Percentiles rank a stretch among this genome's conserved stretches.
These are phyloP conservation scores for Passer domesticus DNA, from an alignment of 2,113 vertebrate genomes.

Conservation along the genomic window DNA sequence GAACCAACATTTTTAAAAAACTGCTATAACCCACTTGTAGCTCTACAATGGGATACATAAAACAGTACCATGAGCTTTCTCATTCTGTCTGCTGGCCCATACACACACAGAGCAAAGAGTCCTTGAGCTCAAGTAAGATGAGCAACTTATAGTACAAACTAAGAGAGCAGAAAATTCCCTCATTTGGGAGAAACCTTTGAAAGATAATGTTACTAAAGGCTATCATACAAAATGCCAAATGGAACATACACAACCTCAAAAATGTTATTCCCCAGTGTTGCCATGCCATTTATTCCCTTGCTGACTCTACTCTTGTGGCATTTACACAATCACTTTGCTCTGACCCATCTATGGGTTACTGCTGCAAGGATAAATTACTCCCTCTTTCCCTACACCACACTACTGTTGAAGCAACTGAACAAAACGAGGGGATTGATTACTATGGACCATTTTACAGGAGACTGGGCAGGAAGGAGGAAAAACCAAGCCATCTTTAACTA, in stretches of 20 bases:
- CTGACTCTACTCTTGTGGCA: background rate
- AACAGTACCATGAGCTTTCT: background rate
- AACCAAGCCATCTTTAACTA: background rate
- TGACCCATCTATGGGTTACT: background rate
- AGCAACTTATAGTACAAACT: background rate
- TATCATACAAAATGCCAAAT: background rate
- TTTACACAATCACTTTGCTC: background rate
- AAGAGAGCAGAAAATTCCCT: background rate
- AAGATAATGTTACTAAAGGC: background rate
- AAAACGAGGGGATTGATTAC: background rate
- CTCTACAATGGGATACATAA: background rate
- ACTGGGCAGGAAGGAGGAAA: accelerated
- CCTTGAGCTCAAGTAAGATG: background rate
- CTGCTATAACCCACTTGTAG: background rate
- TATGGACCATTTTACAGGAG: background rate
- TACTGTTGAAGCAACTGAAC: background rate
- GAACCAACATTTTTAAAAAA: background rate
- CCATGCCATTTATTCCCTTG: background rate
- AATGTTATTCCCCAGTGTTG: background rate
- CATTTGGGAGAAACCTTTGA: background rate
- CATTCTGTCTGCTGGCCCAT: background rate
- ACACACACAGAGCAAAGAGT: background rate
- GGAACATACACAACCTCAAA: background rate
- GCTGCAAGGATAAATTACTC: background rate
- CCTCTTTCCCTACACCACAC: background rate